A percentile compares a stretch with the other conserved stretches of the same genome.
These are phyloP conservation scores for Catalaphyllia jardinei DNA, from an alignment of 64 coral and sea anemone species.

Conservation along the genomic window DNA sequence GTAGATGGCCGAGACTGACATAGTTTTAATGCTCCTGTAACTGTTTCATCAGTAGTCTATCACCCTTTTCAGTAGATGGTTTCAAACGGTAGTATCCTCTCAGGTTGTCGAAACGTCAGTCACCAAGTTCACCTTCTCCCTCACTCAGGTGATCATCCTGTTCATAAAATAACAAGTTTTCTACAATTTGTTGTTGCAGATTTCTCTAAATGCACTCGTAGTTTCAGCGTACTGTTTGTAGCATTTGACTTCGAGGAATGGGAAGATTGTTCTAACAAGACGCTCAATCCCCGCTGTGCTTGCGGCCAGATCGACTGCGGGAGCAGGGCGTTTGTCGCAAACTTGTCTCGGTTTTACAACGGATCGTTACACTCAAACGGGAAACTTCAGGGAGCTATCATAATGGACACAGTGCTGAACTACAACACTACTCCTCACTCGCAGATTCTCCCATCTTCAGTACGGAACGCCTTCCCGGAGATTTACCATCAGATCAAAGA, in stretches of 20 bases:
- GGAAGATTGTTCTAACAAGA: conserved; percentile 31
- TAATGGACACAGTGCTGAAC: conserved; percentile 81
- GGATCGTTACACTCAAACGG: conserved; percentile 33
- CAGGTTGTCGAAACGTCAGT: too few relatives aligned
- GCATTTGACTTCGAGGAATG: conserved; percentile 84
- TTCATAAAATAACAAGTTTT: neutral
- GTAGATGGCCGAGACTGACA: too few relatives aligned
- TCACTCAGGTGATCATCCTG: too few relatives aligned
- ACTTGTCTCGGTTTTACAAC: conserved; percentile 57
- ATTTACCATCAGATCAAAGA: conserved; percentile 10
- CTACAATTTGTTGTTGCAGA: neutral
- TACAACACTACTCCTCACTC: conserved; percentile 64
- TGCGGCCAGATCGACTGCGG: conserved; percentile 39
- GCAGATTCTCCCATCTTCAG: neutral
- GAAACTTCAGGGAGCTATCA: conserved; percentile 66
- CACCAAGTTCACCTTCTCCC: too few relatives aligned
- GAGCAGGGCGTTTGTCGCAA: conserved; percentile 58
- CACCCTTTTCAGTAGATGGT: too few relatives aligned
- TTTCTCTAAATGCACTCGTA: conserved; percentile 31
- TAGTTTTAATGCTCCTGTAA: too few relatives aligned
- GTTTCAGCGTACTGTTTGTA: conserved; percentile 66
- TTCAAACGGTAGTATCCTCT: too few relatives aligned
- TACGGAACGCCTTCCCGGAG: neutral
- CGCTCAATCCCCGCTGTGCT: neutral
- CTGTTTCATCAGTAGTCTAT: too few relatives aligned